Percentiles rank a stretch among this genome's conserved stretches.
phyloP scores from a whole-genome alignment of 2,113 vertebrate genomes.

The Scomber japonicus region DNA sequence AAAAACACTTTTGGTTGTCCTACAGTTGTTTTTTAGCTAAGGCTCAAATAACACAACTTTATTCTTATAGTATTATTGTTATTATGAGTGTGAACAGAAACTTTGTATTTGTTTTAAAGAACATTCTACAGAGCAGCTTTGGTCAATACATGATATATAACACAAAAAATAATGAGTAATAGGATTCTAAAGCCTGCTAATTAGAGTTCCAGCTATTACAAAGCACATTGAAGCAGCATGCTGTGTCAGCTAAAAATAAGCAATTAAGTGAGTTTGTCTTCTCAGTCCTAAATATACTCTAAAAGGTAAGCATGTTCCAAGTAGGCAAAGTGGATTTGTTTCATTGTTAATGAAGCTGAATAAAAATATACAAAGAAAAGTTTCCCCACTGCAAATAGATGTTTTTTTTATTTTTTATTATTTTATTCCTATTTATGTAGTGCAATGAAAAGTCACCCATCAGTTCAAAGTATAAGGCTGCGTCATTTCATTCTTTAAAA shows the following conservation, averaged over 20 bases:
- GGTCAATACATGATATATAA: neutral
- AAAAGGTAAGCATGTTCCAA: neutral
- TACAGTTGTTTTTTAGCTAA: neutral
- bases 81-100: too few relatives aligned
- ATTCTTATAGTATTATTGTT: too few relatives aligned
- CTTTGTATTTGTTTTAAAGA: too few relatives aligned
- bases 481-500: conserved; percentile 38
- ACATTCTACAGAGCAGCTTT: neutral
- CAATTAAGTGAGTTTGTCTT: neutral
- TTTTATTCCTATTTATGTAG: neutral
- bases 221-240: neutral
- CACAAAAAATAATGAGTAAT: neutral
- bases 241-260: neutral
- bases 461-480: conserved; percentile 15
- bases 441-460: conserved; percentile 3
- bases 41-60: neutral
- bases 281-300: neutral
- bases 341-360: neutral
- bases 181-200: neutral
- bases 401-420: conserved; percentile 3
- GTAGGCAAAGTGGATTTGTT: neutral
- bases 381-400: neutral
- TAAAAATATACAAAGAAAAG: neutral
- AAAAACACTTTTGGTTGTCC: too few relatives aligned
- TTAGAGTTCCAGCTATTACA: neutral